A percentile compares a stretch with the other conserved stretches of the same genome.
Conservation (phyloP, 2,888 invertebrate genomes). For the Apotomis turbidana region DNA sequence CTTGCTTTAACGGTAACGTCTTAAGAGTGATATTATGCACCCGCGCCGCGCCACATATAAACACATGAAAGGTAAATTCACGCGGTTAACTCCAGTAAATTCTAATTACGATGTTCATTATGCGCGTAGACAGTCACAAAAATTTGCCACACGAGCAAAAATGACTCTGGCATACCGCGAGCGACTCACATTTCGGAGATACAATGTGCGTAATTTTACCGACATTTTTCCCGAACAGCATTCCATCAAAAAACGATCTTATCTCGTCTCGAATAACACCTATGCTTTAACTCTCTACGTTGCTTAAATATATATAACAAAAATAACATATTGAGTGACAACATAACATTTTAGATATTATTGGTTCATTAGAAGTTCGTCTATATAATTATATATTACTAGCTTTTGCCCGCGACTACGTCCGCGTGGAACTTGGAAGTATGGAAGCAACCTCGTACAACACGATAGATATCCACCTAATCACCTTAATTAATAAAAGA, state of each 20-base stretch:
- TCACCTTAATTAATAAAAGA: too few species aligned
- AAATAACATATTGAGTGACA: too few species aligned
- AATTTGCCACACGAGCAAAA: not conserved
- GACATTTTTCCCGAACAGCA: constrained; percentile 6
- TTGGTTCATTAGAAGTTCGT: too few species aligned
- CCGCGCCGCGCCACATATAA: not conserved
- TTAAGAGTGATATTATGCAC: not conserved
- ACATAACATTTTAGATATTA: too few species aligned
- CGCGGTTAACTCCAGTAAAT: not conserved
- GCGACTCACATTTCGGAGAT: not conserved
- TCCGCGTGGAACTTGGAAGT: too few species aligned
- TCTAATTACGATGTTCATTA: constrained; percentile 2
- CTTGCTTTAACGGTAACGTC: too few species aligned
- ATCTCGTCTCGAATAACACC: not conserved
- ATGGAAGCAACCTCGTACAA: too few species aligned
- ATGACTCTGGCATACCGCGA: not conserved
- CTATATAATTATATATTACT: too few species aligned
- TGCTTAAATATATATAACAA: not conserved
- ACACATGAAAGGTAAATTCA: not conserved
- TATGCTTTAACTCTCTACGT: not conserved
- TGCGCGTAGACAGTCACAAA: not conserved
- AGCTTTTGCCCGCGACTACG: too few species aligned
- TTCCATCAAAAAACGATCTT: not conserved
- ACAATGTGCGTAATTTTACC: not conserved
- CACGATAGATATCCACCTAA: too few species aligned